Conservation (phyloP, 2,888 invertebrate genomes). For the Drosophila recens region DNA sequence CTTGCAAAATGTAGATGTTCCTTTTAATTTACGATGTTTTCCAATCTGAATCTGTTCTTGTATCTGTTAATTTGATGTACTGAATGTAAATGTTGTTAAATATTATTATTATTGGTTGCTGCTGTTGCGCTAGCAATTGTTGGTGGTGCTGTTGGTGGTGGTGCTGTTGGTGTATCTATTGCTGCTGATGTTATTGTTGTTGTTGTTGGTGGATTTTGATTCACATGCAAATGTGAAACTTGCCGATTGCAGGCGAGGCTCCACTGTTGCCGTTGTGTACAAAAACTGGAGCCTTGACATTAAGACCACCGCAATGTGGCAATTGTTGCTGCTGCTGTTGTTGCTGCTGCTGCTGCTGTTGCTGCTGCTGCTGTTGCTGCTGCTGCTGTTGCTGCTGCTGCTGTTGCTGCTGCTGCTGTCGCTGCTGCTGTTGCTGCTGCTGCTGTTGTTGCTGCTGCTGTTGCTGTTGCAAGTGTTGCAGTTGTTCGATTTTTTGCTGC, state of each 20-base stretch:
- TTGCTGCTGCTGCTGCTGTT: background rate
- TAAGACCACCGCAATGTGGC: constrained; percentile 4
- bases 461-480: background rate
- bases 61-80: background rate
- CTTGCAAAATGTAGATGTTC: background rate
- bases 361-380: background rate
- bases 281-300: constrained; percentile 14
- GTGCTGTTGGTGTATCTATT: background rate
- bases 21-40: background rate
- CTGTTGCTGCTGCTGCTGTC: background rate
- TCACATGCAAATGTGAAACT: constrained; percentile 19
- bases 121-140: background rate
- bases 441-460: background rate
- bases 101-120: background rate
- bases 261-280: constrained; percentile 4
- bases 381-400: background rate
- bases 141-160: background rate
- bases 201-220: background rate
- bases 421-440: background rate
- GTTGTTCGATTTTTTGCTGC: background rate
- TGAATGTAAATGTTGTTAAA: background rate
- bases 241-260: background rate
- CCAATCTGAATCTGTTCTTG: background rate
- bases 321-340: background rate
- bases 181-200: background rate